These are phyloP conservation scores for Prunella himalayana DNA, from an alignment of 2,113 vertebrate genomes.

Conservation along the genomic window DNA sequence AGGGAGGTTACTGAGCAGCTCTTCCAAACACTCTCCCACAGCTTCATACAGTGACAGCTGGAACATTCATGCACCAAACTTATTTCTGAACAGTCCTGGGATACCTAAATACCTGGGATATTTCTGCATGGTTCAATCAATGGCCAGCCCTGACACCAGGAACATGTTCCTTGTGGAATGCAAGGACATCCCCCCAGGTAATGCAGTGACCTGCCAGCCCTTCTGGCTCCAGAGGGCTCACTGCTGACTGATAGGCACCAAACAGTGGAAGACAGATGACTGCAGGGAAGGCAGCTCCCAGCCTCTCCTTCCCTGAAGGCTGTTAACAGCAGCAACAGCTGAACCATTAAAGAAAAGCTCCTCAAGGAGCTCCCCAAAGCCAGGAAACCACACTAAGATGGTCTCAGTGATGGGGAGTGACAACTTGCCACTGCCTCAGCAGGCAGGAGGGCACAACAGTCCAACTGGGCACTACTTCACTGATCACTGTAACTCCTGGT, in stretches of 20 bases:
- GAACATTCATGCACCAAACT: not conserved
- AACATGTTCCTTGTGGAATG: fast-evolving
- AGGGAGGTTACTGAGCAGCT: not conserved
- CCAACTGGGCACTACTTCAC: fast-evolving
- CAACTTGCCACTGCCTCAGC: not conserved
- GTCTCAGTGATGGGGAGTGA: not conserved
- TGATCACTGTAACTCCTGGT: not conserved
- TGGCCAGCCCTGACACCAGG: not conserved
- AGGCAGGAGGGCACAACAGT: fast-evolving
- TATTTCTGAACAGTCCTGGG: not conserved
- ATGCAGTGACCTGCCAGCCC: not conserved
- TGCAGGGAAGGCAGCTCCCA: not conserved
- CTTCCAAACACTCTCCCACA: not conserved
- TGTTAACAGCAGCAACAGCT: not conserved
- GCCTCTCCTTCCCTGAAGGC: not conserved
- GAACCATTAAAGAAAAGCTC: not conserved
- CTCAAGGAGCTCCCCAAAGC: not conserved
- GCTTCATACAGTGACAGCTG: fast-evolving
- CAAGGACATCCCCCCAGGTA: not conserved
- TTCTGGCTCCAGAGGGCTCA: not conserved
- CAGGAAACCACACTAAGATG: fast-evolving
- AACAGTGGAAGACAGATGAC: not conserved
- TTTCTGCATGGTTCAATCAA: not conserved
- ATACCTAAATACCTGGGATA: not conserved
- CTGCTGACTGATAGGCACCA: not conserved